phyloP scores from a whole-genome alignment of 1,140 invertebrate species.

The Trachelipus rathkii region DNA sequence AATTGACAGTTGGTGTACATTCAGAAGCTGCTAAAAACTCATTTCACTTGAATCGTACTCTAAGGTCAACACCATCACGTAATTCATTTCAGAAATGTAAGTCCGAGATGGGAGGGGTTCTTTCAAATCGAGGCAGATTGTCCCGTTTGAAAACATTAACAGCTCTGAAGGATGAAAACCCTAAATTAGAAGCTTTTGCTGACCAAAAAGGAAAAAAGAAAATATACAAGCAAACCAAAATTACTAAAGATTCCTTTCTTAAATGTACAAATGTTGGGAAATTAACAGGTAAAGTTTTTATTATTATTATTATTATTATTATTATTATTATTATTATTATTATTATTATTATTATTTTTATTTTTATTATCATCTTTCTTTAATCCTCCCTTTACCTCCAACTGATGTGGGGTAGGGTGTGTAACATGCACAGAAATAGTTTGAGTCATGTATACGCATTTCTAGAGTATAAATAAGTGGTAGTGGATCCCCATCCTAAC shows the following conservation, averaged over 20 bases:
- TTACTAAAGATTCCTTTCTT: neutral
- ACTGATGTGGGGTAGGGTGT: too few relatives aligned
- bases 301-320: neutral
- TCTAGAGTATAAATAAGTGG: too few relatives aligned
- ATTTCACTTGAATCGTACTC: neutral
- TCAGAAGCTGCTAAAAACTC: neutral
- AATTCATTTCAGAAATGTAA: neutral
- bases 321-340: neutral
- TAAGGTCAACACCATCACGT: neutral
- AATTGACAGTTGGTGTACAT: too few relatives aligned
- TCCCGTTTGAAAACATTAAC: neutral
- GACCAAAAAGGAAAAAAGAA: neutral
- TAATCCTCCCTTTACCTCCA: too few relatives aligned
- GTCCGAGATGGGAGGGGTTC: neutral
- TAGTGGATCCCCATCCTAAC: too few relatives aligned
- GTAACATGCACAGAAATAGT: too few relatives aligned
- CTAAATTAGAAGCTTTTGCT: neutral
- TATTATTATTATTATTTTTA: too few relatives aligned
- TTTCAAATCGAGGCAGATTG: neutral
- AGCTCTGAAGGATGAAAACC: neutral
- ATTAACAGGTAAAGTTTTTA: neutral
- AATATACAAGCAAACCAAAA: neutral
- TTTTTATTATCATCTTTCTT: too few relatives aligned
- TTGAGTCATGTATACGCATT: too few relatives aligned
- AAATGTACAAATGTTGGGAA: neutral